Conservation (phyloP, 2,113 vertebrate genomes). For the Thamnophis sirtalis region DNA sequence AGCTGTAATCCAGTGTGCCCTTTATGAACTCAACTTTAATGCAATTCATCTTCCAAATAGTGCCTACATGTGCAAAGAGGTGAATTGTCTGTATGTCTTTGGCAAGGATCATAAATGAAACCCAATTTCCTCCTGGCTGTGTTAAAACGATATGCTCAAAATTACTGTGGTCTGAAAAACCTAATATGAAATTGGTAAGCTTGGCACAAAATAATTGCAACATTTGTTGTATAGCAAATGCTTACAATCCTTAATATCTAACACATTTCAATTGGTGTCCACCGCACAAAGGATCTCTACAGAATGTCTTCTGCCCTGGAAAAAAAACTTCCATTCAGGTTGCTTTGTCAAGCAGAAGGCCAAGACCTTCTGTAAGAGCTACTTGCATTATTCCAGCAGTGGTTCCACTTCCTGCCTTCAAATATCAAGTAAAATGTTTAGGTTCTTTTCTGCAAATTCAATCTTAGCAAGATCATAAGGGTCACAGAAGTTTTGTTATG, state of each 20-base stretch:
- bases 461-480: background rate
- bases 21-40: background rate
- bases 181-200: background rate
- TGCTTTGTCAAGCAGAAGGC: background rate
- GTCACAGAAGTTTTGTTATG: background rate
- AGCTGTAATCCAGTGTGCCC: background rate
- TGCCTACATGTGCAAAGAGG: conserved; percentile 10
- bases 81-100: background rate
- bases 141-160: background rate
- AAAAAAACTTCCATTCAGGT: background rate
- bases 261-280: background rate
- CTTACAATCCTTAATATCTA: conserved; percentile 24
- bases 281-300: background rate
- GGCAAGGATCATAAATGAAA: background rate
- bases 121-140: conserved; percentile 8
- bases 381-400: conserved; percentile 7
- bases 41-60: background rate
- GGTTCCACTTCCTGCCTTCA: conserved; percentile 21
- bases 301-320: background rate
- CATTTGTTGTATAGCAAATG: background rate
- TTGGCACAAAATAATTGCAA: background rate
- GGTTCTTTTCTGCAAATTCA: conserved; percentile 12
- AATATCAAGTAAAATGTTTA: background rate
- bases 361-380: background rate
- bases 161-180: background rate